Conservation (phyloP, 2,888 invertebrate genomes). For the Agonopterix heracliana region DNA sequence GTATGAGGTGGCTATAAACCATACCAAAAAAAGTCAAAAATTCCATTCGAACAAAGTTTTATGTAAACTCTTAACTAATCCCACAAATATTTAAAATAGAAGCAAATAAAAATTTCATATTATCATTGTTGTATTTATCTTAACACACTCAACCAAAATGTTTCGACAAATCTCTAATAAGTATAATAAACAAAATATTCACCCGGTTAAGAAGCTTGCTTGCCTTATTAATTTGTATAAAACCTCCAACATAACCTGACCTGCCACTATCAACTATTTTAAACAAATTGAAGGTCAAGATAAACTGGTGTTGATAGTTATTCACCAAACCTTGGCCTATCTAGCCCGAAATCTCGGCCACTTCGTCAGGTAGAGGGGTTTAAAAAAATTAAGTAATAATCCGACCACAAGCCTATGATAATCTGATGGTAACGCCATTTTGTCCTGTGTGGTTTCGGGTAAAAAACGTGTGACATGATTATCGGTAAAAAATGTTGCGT, state of each 20-base stretch:
- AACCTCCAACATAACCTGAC: conserved; percentile 29
- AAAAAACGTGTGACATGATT: conserved; percentile 75
- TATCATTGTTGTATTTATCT: conserved; percentile 40
- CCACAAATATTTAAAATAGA: conserved; percentile 47
- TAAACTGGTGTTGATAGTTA: conserved; percentile 38
- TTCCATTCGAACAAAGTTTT: too few relatives aligned
- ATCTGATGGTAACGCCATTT: conserved; percentile 76
- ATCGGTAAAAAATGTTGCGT: conserved; percentile 57
- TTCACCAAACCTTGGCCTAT: conserved; percentile 48
- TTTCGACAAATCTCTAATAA: conserved; percentile 72
- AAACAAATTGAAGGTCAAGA: conserved; percentile 25
- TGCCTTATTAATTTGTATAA: conserved; percentile 65
- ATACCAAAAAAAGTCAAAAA: too few relatives aligned
- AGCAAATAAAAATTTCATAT: conserved; percentile 16
- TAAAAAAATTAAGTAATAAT: conserved; percentile 73
- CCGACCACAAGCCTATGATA: conserved; percentile 69
- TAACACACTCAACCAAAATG: conserved; percentile 63
- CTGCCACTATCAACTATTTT: conserved; percentile 4
- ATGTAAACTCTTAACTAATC: conserved; percentile 33
- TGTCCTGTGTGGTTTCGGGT: conserved; percentile 71
- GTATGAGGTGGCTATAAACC: too few relatives aligned
- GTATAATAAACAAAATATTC: conserved; percentile 71
- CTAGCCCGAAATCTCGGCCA: conserved; percentile 45
- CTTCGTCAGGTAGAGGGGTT: conserved; percentile 60
- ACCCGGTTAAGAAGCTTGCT: conserved; percentile 73